phyloP scores from a whole-genome alignment of 1,140 invertebrate genomes.

The Leptonema lineaticorne region DNA sequence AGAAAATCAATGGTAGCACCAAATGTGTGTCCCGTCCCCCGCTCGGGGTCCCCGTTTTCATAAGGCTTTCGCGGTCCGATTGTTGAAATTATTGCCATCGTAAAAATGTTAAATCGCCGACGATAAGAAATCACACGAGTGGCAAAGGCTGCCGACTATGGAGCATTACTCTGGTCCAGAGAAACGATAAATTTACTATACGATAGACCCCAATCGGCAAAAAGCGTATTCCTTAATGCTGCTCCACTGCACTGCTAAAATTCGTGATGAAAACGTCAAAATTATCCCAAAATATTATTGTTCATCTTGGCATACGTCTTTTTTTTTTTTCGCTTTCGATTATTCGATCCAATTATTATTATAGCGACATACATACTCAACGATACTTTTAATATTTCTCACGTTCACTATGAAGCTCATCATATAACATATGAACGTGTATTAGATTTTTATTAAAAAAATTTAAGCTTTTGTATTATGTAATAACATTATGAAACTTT shows the following conservation, averaged over 20 bases:
- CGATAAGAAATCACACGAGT: slow-evolving; percentile 31
- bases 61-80: slow-evolving; percentile 20
- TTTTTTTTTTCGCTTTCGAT: too few relatives aligned
- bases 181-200: slow-evolving; percentile 19
- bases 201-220: background rate
- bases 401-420: too few relatives aligned
- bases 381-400: too few relatives aligned
- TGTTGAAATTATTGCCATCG: slow-evolving; percentile 36
- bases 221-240: background rate
- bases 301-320: too few relatives aligned
- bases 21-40: background rate
- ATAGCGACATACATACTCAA: too few relatives aligned
- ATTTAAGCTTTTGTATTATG: too few relatives aligned
- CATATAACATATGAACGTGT: too few relatives aligned
- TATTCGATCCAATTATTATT: too few relatives aligned
- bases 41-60: background rate
- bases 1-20: slow-evolving; percentile 8
- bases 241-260: background rate
- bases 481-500: too few relatives aligned
- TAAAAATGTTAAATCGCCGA: slow-evolving; percentile 34
- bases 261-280: slow-evolving; percentile 12
- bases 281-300: too few relatives aligned
- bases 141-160: slow-evolving; percentile 18
- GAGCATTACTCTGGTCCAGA: slow-evolving; percentile 24
- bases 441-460: too few relatives aligned